A percentile compares a stretch with the other conserved stretches of the same genome.
Evolutionary conservation across 2,797 vertebrate genomes (phyloP).

Genomic region (Okamejei kenojei): DNA sequence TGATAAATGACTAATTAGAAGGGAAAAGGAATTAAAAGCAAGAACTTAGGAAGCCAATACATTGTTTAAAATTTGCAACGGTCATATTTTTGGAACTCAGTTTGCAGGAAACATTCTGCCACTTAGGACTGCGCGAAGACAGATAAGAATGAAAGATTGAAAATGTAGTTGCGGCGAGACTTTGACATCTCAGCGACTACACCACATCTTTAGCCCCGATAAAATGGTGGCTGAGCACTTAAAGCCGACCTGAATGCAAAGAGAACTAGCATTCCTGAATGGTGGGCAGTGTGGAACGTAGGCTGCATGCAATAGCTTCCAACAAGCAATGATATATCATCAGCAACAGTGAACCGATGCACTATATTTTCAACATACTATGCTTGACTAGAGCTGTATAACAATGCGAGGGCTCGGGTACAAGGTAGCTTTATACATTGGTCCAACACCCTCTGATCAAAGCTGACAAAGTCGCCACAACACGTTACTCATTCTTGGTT

Average conservation of each 20-base stretch:
- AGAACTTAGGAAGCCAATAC: neutral
- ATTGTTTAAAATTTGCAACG: slow-evolving; percentile 3
- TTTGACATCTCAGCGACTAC: neutral
- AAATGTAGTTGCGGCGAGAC: neutral
- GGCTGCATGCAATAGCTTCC: neutral
- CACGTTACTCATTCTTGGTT: neutral
- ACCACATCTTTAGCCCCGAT: neutral
- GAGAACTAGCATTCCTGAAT: neutral
- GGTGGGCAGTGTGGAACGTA: neutral
- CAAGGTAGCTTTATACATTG: neutral
- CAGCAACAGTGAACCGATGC: neutral
- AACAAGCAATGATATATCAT: neutral
- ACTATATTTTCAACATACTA: neutral
- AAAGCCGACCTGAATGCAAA: neutral
- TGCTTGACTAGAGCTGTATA: neutral
- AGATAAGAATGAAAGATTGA: neutral
- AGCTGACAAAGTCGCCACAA: neutral
- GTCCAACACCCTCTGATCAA: neutral
- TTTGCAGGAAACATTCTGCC: neutral
- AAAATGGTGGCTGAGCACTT: neutral
- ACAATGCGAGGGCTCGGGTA: neutral
- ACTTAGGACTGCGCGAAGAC: neutral
- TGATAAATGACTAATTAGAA: neutral
- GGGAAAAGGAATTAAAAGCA: neutral
- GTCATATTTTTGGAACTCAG: neutral